These are phyloP conservation scores for Eulithis prunata DNA, from an alignment of 2,888 invertebrate species.

Conservation along the genomic window DNA sequence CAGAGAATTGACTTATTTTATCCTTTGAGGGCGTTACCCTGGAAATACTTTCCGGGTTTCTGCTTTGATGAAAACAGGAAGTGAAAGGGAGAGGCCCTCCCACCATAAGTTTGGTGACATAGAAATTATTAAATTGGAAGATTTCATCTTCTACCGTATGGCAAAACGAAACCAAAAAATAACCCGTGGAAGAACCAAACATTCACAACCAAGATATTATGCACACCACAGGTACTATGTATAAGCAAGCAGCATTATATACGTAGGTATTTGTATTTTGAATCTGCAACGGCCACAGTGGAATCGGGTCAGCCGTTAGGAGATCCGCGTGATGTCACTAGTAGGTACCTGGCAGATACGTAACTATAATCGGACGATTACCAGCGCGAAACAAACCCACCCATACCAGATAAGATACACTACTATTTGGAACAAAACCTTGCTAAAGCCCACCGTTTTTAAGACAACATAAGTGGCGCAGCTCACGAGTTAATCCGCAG, in stretches of 20 bases:
- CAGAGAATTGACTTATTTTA: neutral
- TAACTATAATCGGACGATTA: constrained; percentile 20
- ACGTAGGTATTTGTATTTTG: constrained; percentile 19
- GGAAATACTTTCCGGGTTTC: constrained; percentile 2
- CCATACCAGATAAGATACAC: constrained; percentile 27
- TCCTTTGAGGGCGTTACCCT: neutral
- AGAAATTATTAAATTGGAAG: neutral
- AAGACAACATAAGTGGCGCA: no score
- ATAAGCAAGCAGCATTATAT: neutral
- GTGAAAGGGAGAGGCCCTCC: no score
- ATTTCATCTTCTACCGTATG: neutral
- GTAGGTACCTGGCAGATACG: constrained; percentile 15
- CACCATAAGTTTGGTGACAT: neutral
- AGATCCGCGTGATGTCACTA: constrained; percentile 15
- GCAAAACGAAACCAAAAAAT: neutral
- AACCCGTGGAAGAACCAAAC: neutral
- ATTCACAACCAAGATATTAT: neutral
- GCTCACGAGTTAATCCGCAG: no score
- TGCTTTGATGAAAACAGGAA: neutral
- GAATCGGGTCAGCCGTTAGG: constrained; percentile 24
- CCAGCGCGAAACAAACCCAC: constrained; percentile 22
- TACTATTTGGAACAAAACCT: constrained; percentile 21
- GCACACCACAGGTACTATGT: neutral
- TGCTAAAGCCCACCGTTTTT: constrained; percentile 5
- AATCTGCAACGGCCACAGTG: constrained; percentile 15